Conservation (phyloP, 1,140 invertebrate genomes). For the Ceratitis capitata region DNA sequence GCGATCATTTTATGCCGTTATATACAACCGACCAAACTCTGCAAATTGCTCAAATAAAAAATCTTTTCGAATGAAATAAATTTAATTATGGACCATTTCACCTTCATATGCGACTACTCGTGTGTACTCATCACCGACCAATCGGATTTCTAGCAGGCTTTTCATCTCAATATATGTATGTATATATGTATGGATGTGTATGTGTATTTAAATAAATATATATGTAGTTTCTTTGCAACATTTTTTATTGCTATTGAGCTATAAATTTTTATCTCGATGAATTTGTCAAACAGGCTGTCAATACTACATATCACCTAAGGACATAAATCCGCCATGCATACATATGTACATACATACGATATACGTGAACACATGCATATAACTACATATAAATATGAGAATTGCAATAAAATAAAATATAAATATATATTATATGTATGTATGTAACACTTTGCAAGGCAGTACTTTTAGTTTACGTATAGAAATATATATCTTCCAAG, state of each 20-base stretch:
- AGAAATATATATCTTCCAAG: neutral
- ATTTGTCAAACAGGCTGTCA: slow-evolving; percentile 2
- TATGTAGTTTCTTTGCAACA: slow-evolving; percentile 15
- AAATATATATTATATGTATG: too few species aligned
- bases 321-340: neutral
- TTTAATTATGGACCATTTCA: too few species aligned
- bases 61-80: too few species aligned
- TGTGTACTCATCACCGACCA: too few species aligned
- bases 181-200: neutral
- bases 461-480: too few species aligned
- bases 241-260: slow-evolving; percentile 27
- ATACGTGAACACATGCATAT: neutral
- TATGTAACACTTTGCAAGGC: too few species aligned
- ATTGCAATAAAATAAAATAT: neutral
- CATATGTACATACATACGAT: neutral
- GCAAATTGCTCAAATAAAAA: too few species aligned
- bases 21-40: too few species aligned
- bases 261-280: slow-evolving; percentile 36
- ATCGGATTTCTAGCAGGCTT: too few species aligned
- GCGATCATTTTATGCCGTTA: too few species aligned
- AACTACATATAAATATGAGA: neutral
- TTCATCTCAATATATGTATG: too few species aligned
- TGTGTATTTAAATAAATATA: neutral
- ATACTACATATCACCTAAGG: neutral
- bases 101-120: too few species aligned